phyloP scores from a whole-genome alignment of 1,140 invertebrate species.

The Apocrypta bakeri region DNA sequence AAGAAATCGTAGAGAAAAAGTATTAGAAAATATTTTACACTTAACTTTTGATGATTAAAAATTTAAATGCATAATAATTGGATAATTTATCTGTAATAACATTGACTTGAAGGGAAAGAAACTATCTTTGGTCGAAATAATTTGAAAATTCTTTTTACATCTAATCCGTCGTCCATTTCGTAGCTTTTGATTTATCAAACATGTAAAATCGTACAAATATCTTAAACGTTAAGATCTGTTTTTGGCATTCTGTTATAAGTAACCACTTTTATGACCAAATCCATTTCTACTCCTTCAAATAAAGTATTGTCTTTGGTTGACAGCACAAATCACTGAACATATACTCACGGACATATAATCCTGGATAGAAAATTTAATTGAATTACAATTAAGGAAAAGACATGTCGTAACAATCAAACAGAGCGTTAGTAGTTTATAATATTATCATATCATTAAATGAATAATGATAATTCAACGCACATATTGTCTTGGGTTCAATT shows the following conservation, averaged over 20 bases:
- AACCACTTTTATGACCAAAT: conserved; percentile 20
- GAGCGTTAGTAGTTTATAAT: neutral
- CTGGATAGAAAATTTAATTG: conserved; percentile 40
- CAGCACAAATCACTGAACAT: conserved; percentile 19
- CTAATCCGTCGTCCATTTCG: neutral
- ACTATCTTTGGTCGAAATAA: conserved; percentile 15
- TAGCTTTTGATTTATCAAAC: conserved; percentile 43
- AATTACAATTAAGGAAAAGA: conserved; percentile 16
- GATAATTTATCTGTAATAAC: conserved; percentile 23
- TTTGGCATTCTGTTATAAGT: conserved; percentile 38
- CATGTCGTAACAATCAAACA: neutral
- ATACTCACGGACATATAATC: conserved; percentile 15
- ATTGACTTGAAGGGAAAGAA: conserved; percentile 18
- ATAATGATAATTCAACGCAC: neutral
- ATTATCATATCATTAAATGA: too few species aligned
- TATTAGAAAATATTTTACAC: conserved; percentile 34
- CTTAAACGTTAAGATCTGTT: conserved; percentile 17
- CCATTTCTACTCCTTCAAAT: conserved; percentile 16
- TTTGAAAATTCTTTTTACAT: conserved; percentile 11
- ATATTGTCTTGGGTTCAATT: conserved; percentile 30
- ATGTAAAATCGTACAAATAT: conserved; percentile 51
- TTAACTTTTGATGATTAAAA: conserved; percentile 8
- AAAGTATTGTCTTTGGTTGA: conserved; percentile 45
- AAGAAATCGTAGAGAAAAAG: conserved; percentile 24
- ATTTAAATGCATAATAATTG: conserved; percentile 36